These are phyloP conservation scores for Orchesella flavescens DNA, from an alignment of 2,888 invertebrate genomes.

Conservation along the genomic window DNA sequence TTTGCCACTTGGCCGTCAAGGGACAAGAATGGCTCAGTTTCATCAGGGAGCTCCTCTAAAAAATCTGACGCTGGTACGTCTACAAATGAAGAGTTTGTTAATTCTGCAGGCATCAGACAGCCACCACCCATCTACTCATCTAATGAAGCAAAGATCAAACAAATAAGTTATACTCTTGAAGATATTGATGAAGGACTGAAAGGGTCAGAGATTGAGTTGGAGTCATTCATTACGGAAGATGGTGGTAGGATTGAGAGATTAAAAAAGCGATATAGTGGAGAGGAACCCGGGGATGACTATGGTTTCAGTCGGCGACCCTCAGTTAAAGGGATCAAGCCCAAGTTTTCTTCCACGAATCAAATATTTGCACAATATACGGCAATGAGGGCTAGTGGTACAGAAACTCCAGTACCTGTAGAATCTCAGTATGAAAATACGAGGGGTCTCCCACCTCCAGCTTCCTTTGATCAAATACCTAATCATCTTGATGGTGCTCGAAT, in stretches of 20 bases:
- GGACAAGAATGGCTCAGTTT: conserved; percentile 70
- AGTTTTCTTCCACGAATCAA: conserved; percentile 82
- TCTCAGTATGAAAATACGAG: conserved; percentile 70
- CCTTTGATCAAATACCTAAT: conserved; percentile 61
- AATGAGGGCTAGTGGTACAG: conserved; percentile 66
- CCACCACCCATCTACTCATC: conserved; percentile 67
- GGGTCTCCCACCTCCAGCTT: conserved; percentile 55
- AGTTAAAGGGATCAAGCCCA: conserved; percentile 91
- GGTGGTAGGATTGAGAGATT: conserved; percentile 87
- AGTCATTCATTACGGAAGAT: conserved; percentile 89
- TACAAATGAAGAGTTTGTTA: conserved; percentile 70
- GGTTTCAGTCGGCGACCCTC: conserved; percentile 92
- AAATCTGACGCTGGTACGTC: conserved; percentile 72
- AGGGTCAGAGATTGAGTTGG: conserved; percentile 79
- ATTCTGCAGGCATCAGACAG: conserved; percentile 66
- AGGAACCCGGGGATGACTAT: conserved; percentile 89
- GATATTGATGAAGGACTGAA: conserved; percentile 79
- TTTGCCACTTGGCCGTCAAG: conserved; percentile 72
- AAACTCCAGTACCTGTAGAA: conserved; percentile 67
- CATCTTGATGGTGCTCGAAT: conserved; percentile 63
- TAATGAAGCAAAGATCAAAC: conserved; percentile 71
- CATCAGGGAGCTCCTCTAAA: conserved; percentile 61
- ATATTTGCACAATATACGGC: conserved; percentile 71
- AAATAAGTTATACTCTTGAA: conserved; percentile 79
- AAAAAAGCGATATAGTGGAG: conserved; percentile 81